Percentiles rank a stretch among this genome's conserved stretches.
phyloP scores from a whole-genome alignment of 2,797 vertebrate species.

The Sebastes itinus region DNA sequence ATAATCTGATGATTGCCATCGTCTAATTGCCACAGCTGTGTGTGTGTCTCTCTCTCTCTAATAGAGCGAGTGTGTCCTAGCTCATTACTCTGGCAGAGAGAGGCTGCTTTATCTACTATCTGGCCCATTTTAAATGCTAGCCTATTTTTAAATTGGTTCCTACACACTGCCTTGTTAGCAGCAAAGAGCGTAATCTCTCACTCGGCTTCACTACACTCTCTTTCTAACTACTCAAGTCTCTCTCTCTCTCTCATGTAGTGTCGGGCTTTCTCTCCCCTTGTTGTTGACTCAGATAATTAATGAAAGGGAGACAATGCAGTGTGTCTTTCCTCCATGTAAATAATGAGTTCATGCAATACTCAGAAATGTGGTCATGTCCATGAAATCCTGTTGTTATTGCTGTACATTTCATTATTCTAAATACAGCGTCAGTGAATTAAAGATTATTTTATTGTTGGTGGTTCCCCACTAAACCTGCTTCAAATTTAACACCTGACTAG shows the following conservation, averaged over 20 bases:
- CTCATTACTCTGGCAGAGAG: slow-evolving; percentile 77
- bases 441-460: background rate
- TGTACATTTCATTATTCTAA: background rate
- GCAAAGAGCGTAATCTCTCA: slow-evolving; percentile 56
- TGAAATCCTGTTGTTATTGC: background rate
- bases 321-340: background rate
- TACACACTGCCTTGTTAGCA: slow-evolving; percentile 60
- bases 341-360: slow-evolving; percentile 12
- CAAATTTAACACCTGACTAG: background rate
- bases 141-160: slow-evolving; percentile 79
- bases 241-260: slow-evolving; percentile 6
- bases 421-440: background rate
- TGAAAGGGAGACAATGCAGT: slow-evolving; percentile 15
- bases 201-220: slow-evolving; percentile 33
- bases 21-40: slow-evolving; percentile 69
- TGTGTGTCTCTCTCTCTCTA: slow-evolving; percentile 31
- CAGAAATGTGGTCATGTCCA: background rate
- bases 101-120: slow-evolving; percentile 77
- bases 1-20: slow-evolving; percentile 61
- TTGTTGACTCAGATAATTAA: slow-evolving; percentile 29
- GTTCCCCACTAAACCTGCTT: background rate
- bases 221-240: slow-evolving; percentile 30
- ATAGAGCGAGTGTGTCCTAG: slow-evolving; percentile 60
- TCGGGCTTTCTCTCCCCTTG: slow-evolving; percentile 23
- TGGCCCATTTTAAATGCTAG: slow-evolving; percentile 77